These are phyloP conservation scores for Hydriomena furcata DNA, from an alignment of 2,888 invertebrate genomes.

Conservation along the genomic window DNA sequence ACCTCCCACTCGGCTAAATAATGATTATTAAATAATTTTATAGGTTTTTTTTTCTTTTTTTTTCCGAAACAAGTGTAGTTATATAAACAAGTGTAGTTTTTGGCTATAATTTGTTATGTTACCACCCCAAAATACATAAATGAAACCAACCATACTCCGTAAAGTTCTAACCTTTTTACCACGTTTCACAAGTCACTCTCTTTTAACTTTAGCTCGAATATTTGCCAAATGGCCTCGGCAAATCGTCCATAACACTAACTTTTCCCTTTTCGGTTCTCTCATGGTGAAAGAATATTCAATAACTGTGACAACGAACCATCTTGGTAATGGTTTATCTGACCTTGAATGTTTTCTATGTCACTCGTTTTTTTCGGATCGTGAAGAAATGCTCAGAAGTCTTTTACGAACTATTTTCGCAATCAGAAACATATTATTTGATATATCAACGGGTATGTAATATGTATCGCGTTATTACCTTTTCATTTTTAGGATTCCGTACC, in stretches of 20 bases:
- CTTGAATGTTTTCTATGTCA: conserved; percentile 33
- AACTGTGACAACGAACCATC: conserved; percentile 53
- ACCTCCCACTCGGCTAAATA: too few relatives aligned
- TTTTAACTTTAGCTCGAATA: conserved; percentile 50
- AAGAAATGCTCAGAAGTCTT: background rate
- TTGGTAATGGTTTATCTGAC: conserved; percentile 35
- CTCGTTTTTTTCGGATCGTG: conserved; percentile 19
- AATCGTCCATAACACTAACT: conserved; percentile 60
- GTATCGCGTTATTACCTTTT: too few relatives aligned
- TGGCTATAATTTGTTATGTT: too few relatives aligned
- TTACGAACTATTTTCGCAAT: too few relatives aligned
- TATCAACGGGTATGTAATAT: too few relatives aligned
- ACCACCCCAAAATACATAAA: too few relatives aligned
- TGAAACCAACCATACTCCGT: conserved; percentile 8
- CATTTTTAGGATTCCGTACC: too few relatives aligned
- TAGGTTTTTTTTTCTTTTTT: too few relatives aligned
- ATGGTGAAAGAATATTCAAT: conserved; percentile 54
- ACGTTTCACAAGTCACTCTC: conserved; percentile 48
- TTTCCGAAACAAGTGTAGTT: too few relatives aligned
- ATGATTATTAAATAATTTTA: too few relatives aligned
- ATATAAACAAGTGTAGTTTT: too few relatives aligned
- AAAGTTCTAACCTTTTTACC: conserved; percentile 49
- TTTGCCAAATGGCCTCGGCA: conserved; percentile 61
- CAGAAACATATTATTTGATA: too few relatives aligned
- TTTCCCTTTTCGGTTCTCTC: conserved; percentile 50